phyloP scores from a whole-genome alignment of 2,888 invertebrate genomes.

The Epicampocera succincta region DNA sequence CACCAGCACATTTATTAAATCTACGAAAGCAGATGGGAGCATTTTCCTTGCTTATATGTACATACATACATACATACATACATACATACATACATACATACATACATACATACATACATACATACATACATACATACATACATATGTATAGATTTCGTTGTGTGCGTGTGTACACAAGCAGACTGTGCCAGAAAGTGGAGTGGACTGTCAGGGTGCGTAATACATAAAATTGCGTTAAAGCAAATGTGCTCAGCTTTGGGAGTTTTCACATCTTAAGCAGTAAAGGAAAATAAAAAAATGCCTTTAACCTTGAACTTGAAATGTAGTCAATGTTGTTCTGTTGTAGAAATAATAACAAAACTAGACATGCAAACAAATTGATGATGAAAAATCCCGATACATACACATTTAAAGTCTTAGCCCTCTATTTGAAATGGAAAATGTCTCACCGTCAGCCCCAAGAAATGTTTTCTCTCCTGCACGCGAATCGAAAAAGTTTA shows the following conservation, averaged over 20 bases:
- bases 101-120: no score
- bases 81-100: neutral
- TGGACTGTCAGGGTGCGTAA: slow-evolving; percentile 46
- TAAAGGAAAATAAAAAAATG: slow-evolving; percentile 42
- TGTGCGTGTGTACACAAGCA: slow-evolving; percentile 23
- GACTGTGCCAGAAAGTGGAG: slow-evolving; percentile 30
- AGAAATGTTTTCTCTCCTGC: slow-evolving; percentile 30
- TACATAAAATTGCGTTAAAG: neutral
- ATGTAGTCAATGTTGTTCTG: slow-evolving; percentile 75
- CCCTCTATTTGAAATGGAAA: slow-evolving; percentile 34
- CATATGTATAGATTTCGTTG: neutral
- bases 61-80: neutral
- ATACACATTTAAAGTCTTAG: slow-evolving; percentile 1
- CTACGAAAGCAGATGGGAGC: slow-evolving; percentile 12
- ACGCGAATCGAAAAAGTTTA: slow-evolving; percentile 7
- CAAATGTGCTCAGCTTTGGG: slow-evolving; percentile 16
- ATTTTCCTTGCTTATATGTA: slow-evolving; percentile 24
- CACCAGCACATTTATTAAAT: slow-evolving; percentile 7
- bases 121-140: no score
- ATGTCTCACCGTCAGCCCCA: slow-evolving; percentile 31
- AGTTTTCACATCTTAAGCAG: slow-evolving; percentile 3
- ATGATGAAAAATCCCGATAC: slow-evolving; percentile 42
- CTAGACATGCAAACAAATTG: slow-evolving; percentile 61
- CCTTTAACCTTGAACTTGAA: slow-evolving; percentile 79
- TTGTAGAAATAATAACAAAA: slow-evolving; percentile 70